These are phyloP conservation scores for Halyomorpha halys DNA, from an alignment of 1,140 invertebrate species.

Conservation along the genomic window DNA sequence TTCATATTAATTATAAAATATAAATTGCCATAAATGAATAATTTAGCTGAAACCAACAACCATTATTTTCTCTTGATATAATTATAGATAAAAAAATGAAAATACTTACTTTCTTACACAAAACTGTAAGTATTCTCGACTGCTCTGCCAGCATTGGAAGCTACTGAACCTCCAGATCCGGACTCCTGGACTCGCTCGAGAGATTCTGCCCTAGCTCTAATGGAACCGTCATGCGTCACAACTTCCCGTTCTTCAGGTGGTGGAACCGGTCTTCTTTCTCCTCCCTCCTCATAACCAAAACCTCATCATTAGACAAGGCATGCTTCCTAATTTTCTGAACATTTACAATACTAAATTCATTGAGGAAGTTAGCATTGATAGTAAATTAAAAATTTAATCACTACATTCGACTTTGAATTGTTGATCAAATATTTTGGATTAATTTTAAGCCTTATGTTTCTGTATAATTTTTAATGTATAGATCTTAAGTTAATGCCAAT, in stretches of 20 bases:
- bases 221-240: conserved; percentile 51
- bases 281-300: conserved; percentile 8
- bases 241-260: conserved; percentile 34
- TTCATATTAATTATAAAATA: too few relatives aligned
- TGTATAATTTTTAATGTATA: too few relatives aligned
- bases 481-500: too few relatives aligned
- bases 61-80: not conserved
- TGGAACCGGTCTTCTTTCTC: conserved; percentile 25
- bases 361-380: too few relatives aligned
- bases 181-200: conserved; percentile 48
- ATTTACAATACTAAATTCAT: too few relatives aligned
- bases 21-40: too few relatives aligned
- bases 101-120: conserved; percentile 43
- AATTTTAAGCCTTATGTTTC: too few relatives aligned
- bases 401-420: too few relatives aligned
- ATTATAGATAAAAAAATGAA: conserved; percentile 13
- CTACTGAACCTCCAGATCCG: conserved; percentile 34
- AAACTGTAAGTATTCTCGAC: conserved; percentile 66
- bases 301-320: conserved; percentile 4
- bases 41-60: too few relatives aligned
- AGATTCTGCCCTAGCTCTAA: conserved; percentile 52
- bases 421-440: too few relatives aligned
- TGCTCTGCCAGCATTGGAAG: conserved; percentile 44
- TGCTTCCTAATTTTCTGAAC: conserved; percentile 1
- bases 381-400: too few relatives aligned